These are phyloP conservation scores for Montipora cactus DNA, from an alignment of 64 coral and sea anemone genomes.

Conservation along the genomic window DNA sequence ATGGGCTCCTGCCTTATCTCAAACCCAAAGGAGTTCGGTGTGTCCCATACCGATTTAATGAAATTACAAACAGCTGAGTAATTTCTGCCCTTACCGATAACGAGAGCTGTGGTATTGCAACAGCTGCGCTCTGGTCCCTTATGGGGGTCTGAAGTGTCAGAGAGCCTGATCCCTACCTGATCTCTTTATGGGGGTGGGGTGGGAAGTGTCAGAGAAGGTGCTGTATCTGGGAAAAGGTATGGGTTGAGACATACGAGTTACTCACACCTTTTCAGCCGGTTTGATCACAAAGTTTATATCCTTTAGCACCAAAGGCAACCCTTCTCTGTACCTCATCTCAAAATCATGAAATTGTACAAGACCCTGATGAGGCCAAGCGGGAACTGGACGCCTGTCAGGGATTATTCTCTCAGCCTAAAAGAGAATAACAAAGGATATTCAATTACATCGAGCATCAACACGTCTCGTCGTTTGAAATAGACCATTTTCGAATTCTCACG, in stretches of 20 bases:
- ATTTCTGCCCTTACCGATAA: no score
- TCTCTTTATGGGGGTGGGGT: no score
- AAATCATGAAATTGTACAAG: conserved; percentile 40
- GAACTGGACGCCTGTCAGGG: background rate
- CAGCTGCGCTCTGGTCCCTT: no score
- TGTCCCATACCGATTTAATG: no score
- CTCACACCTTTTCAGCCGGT: conserved; percentile 14
- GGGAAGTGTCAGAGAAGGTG: background rate
- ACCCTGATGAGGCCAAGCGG: conserved; percentile 29
- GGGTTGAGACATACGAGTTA: background rate
- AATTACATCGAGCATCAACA: background rate
- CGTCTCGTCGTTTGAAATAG: no score
- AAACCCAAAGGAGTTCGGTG: no score
- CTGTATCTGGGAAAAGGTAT: background rate
- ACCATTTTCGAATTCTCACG: no score
- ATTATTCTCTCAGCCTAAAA: conserved; percentile 14
- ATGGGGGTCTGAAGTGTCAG: no score
- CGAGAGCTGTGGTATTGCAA: no score
- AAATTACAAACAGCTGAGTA: no score
- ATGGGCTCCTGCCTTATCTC: no score
- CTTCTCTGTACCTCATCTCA: conserved; percentile 53
- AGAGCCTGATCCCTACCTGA: no score
- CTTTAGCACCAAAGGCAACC: conserved; percentile 37
- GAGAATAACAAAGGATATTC: background rate
- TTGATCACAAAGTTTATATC: conserved; percentile 18